A percentile compares a stretch with the other conserved stretches of the same genome.
These are phyloP conservation scores for Drosophila miranda DNA, from an alignment of 1,140 invertebrate genomes.

Conservation along the genomic window DNA sequence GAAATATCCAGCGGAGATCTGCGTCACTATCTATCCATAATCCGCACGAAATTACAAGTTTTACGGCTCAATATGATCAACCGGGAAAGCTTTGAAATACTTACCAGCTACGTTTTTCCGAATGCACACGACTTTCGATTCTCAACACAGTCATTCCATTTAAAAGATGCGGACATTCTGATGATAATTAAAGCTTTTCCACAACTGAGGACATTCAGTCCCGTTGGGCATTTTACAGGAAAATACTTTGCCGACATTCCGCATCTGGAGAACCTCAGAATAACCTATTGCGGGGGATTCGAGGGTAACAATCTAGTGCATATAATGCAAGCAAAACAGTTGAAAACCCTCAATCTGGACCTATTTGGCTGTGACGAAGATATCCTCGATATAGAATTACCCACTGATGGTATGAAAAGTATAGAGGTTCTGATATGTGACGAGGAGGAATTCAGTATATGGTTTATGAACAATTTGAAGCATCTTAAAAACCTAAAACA, in stretches of 20 bases:
- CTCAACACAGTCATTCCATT: neutral
- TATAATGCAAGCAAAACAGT: conserved; percentile 24
- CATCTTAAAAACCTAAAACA: conserved; percentile 18
- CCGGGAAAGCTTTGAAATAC: conserved; percentile 11
- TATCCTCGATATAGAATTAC: conserved; percentile 11
- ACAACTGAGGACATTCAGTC: conserved; percentile 55
- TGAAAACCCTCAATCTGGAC: conserved; percentile 37
- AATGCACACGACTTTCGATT: conserved; percentile 54
- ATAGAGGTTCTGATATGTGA: conserved; percentile 37
- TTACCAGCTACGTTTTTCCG: conserved; percentile 26
- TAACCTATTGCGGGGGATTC: conserved; percentile 38
- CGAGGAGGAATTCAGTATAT: conserved; percentile 21
- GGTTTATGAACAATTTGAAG: conserved; percentile 31
- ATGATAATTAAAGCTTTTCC: conserved; percentile 45
- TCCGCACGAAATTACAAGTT: conserved; percentile 7
- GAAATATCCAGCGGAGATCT: conserved; percentile 19
- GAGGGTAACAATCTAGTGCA: conserved; percentile 10
- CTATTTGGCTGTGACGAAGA: conserved; percentile 3
- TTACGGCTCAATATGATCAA: conserved; percentile 28
- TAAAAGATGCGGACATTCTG: conserved; percentile 39
- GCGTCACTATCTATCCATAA: conserved; percentile 30
- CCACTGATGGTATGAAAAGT: conserved; percentile 21
- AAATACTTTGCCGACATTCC: conserved; percentile 23
- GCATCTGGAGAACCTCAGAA: conserved; percentile 35
- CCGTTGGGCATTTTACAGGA: conserved; percentile 51